Percentiles rank a stretch among this genome's conserved stretches.
Conservation (phyloP, 2,797 vertebrate species). For the Agapornis canus region DNA sequence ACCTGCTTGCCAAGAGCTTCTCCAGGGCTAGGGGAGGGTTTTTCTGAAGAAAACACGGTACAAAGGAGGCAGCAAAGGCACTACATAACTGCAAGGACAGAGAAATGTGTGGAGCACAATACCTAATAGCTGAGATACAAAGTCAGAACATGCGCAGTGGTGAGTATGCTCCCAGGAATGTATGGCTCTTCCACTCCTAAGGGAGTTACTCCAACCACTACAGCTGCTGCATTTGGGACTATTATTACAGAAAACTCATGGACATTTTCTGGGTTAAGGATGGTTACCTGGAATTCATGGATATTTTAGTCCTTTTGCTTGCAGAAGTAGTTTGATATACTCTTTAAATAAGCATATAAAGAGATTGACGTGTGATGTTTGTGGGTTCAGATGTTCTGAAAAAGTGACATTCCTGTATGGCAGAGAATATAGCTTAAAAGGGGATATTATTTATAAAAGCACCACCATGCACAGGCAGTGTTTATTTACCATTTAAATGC, state of each 20-base stretch:
- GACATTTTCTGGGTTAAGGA: constrained; percentile 26
- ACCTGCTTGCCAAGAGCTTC: background rate
- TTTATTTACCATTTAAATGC: constrained; percentile 76
- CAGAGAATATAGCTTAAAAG: constrained; percentile 55
- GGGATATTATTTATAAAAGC: constrained; percentile 66
- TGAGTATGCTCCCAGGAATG: background rate
- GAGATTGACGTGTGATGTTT: constrained; percentile 32
- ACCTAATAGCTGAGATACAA: background rate
- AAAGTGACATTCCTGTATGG: constrained; percentile 28
- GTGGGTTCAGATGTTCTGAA: constrained; percentile 48
- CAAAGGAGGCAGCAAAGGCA: background rate
- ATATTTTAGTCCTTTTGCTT: constrained; percentile 56
- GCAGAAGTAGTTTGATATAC: constrained; percentile 53
- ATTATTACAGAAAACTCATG: constrained; percentile 22
- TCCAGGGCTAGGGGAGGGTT: background rate
- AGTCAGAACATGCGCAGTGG: background rate
- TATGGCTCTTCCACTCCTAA: background rate
- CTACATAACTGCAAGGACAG: background rate
- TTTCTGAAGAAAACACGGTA: background rate
- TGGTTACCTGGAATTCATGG: constrained; percentile 49
- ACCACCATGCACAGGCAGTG: constrained; percentile 45
- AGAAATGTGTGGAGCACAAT: background rate
- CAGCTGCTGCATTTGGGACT: background rate
- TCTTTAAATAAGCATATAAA: constrained; percentile 49
- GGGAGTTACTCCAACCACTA: background rate